Conservation (phyloP, 2,888 invertebrate genomes). For the Tipula helvola region DNA sequence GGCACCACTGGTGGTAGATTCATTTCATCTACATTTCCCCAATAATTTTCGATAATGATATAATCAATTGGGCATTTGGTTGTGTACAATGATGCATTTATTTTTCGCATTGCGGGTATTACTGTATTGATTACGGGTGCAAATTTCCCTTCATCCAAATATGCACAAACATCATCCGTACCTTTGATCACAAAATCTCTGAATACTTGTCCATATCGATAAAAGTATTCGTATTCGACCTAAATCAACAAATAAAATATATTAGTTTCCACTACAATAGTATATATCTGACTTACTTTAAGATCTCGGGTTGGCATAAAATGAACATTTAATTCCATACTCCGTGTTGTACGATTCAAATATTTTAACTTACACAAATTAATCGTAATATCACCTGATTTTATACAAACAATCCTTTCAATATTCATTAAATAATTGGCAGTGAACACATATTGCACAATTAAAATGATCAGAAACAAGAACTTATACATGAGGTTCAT, state of each 20-base stretch:
- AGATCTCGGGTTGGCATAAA: neutral
- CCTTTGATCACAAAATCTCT: neutral
- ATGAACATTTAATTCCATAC: neutral
- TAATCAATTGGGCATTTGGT: neutral
- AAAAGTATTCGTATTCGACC: neutral
- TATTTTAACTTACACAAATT: neutral
- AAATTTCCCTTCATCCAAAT: neutral
- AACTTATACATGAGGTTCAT: neutral
- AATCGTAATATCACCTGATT: neutral
- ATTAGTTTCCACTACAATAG: no score
- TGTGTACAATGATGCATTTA: neutral
- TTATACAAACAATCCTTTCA: neutral
- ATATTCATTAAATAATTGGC: neutral
- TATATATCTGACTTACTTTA: neutral
- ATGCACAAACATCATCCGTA: neutral
- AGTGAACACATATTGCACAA: neutral
- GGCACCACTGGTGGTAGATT: neutral
- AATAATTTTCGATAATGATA: neutral
- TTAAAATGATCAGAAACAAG: neutral
- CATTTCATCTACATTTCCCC: neutral
- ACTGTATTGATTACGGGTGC: neutral
- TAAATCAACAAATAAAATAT: neutral
- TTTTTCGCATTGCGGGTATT: neutral
- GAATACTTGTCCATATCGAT: neutral
- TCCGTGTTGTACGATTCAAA: neutral